phyloP scores from a whole-genome alignment of 1,140 invertebrate genomes.

The Apis laboriosa region DNA sequence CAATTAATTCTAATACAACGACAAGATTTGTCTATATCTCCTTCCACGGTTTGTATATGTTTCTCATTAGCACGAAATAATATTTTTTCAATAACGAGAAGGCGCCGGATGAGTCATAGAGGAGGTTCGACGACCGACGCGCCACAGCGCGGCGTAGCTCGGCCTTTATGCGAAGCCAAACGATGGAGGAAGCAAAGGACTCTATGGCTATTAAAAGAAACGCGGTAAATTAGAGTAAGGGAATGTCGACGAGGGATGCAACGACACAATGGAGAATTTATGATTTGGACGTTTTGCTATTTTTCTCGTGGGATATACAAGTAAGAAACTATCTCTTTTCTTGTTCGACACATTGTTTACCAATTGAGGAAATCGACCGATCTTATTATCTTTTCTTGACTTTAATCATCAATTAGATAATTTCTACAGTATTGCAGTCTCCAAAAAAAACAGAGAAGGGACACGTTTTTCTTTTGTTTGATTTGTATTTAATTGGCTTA shows the following conservation, averaged over 20 bases:
- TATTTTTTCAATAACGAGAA: conserved; percentile 34
- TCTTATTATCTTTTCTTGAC: too few species aligned
- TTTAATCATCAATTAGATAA: neutral
- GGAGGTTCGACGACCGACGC: conserved; percentile 21
- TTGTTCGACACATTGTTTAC: conserved; percentile 6
- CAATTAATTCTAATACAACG: conserved; percentile 1
- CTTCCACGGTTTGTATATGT: neutral
- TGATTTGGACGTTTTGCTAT: too few species aligned
- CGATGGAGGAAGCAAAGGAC: conserved; percentile 16
- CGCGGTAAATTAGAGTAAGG: conserved; percentile 20
- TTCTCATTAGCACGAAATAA: conserved; percentile 33
- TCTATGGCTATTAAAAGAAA: conserved; percentile 36
- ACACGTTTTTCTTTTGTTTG: neutral
- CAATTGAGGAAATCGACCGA: conserved; percentile 12
- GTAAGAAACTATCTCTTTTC: neutral
- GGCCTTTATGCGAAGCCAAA: conserved; percentile 12
- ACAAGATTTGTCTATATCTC: neutral
- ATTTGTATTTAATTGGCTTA: neutral
- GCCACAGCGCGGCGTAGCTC: too few species aligned
- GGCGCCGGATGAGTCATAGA: conserved; percentile 14
- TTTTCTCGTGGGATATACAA: neutral
- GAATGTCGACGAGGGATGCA: conserved; percentile 12
- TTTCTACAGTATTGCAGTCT: neutral
- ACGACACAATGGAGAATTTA: conserved; percentile 25
- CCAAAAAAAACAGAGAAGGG: neutral